These are phyloP conservation scores for Erpornis zantholeuca DNA, from an alignment of 2,113 vertebrate genomes.

Conservation along the genomic window DNA sequence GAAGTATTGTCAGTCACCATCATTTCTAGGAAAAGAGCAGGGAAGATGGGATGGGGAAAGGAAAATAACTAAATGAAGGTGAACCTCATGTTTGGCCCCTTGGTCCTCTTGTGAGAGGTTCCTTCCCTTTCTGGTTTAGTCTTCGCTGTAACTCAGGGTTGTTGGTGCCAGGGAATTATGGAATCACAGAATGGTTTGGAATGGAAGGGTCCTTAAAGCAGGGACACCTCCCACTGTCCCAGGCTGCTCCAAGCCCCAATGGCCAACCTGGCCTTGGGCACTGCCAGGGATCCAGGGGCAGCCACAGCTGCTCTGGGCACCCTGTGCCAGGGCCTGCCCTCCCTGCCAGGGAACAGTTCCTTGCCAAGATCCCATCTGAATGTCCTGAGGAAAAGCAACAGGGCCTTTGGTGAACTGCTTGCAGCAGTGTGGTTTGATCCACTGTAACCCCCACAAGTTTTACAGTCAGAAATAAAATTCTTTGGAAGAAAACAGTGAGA, in stretches of 20 bases:
- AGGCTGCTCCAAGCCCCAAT: not conserved
- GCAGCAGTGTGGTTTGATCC: not conserved
- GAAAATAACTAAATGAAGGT: not conserved
- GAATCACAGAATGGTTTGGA: not conserved
- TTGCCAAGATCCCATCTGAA: accelerated
- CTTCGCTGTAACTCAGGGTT: not conserved
- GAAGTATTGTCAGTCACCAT: not conserved
- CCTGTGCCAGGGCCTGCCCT: not conserved
- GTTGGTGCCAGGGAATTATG: not conserved
- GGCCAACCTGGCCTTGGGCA: not conserved
- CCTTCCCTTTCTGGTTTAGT: not conserved
- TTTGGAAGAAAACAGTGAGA: not conserved
- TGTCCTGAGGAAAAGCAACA: not conserved
- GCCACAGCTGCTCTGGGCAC: not conserved
- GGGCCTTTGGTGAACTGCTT: not conserved
- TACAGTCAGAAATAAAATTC: not conserved
- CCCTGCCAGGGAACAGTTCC: not conserved
- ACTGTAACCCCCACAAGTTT: not conserved
- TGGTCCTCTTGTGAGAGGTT: not conserved
- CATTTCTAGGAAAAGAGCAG: not conserved
- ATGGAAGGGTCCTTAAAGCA: accelerated
- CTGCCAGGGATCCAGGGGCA: not conserved
- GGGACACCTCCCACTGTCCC: not conserved
- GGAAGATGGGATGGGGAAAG: not conserved
- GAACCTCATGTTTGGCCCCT: not conserved